These are phyloP conservation scores for Grapholita molesta DNA, from an alignment of 1,140 invertebrate genomes.

Conservation along the genomic window DNA sequence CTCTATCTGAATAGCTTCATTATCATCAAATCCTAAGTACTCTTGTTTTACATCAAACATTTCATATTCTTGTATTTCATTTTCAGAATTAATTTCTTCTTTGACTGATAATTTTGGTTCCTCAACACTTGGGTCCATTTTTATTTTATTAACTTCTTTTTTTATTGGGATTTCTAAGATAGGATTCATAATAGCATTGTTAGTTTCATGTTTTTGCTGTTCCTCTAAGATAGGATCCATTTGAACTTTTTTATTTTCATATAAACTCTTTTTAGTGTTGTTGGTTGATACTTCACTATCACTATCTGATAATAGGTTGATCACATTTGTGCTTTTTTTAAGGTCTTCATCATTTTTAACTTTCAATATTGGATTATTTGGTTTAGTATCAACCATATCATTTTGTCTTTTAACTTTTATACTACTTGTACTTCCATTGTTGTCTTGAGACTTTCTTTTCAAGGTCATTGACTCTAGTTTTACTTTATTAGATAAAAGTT, in stretches of 20 bases:
- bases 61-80: constrained; percentile 54
- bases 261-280: constrained; percentile 11
- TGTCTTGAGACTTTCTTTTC: constrained; percentile 8
- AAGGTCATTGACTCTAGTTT: constrained; percentile 27
- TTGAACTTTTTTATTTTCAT: constrained; percentile 42
- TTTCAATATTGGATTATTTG: constrained; percentile 13
- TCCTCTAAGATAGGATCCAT: constrained; percentile 7
- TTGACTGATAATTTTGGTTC: constrained; percentile 25
- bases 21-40: constrained; percentile 51
- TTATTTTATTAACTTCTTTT: constrained; percentile 37
- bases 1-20: constrained; percentile 54
- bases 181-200: constrained; percentile 39
- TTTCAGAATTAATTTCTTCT: constrained; percentile 43
- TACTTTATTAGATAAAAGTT: constrained; percentile 31
- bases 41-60: constrained; percentile 68
- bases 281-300: constrained; percentile 31
- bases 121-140: constrained; percentile 34
- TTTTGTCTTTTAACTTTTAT: constrained; percentile 25
- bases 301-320: constrained; percentile 41
- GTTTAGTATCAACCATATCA: neutral
- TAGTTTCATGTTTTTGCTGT: constrained; percentile 21
- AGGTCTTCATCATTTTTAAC: neutral
- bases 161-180: neutral
- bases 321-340: constrained; percentile 25
- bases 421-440: constrained; percentile 17